These are phyloP conservation scores for Corythaixoides concolor DNA, from an alignment of 2,113 vertebrate species.

Conservation along the genomic window DNA sequence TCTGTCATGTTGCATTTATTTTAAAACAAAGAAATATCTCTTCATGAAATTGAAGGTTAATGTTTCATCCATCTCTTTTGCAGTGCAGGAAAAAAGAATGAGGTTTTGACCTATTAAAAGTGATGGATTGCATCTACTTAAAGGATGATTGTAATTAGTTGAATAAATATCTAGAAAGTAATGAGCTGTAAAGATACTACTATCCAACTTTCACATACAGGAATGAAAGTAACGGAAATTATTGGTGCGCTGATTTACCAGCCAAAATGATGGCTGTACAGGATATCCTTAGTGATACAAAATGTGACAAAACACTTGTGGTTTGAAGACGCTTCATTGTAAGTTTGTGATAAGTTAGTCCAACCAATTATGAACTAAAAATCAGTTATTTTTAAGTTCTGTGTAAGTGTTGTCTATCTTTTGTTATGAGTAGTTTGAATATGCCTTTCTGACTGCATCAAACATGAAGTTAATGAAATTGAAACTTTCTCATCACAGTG, in stretches of 20 bases:
- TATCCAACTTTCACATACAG: not conserved
- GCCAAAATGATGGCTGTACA: not conserved
- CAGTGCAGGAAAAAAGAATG: not conserved
- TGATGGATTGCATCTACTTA: constrained; percentile 8
- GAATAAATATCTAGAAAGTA: constrained; percentile 42
- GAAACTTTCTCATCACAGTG: not conserved
- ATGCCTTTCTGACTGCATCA: not conserved
- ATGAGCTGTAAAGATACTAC: not conserved
- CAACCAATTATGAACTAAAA: not conserved
- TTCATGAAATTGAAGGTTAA: not conserved
- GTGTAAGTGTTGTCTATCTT: not conserved
- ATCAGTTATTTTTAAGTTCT: not conserved
- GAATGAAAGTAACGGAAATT: not conserved
- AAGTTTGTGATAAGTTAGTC: not conserved
- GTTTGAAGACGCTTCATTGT: not conserved
- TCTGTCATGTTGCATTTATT: not conserved
- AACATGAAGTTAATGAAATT: not conserved
- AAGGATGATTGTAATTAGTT: constrained; percentile 37
- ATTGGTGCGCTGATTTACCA: not conserved
- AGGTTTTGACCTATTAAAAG: not conserved
- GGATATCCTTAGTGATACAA: not conserved
- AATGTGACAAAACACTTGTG: not conserved
- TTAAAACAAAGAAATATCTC: constrained; percentile 6
- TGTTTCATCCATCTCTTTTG: not conserved
- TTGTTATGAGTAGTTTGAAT: not conserved